These are phyloP conservation scores for Hyposmocoma kahamanoa DNA, from an alignment of 1,140 invertebrate genomes.

Conservation along the genomic window DNA sequence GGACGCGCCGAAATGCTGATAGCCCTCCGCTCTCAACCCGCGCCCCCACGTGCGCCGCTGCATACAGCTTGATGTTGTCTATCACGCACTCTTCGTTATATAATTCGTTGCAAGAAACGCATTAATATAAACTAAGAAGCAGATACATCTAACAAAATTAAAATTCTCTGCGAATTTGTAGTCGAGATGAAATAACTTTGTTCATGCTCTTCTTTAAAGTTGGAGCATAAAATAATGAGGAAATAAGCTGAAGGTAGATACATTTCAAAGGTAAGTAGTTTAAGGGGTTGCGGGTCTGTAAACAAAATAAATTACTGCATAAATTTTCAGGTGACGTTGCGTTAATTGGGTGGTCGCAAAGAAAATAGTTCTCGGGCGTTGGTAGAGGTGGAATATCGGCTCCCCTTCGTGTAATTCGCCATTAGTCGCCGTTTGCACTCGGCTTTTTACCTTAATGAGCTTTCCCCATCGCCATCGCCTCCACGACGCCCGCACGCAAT, in stretches of 20 bases:
- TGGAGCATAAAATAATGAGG: no score
- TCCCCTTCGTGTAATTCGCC: conserved; percentile 71
- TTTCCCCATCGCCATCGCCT: conserved; percentile 40
- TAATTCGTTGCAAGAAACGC: no score
- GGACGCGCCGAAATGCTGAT: conserved; percentile 70
- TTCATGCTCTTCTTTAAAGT: no score
- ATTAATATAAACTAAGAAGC: no score
- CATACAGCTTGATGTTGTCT: no score
- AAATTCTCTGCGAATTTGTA: no score
- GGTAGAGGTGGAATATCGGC: conserved; percentile 4
- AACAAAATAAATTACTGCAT: conserved; percentile 2
- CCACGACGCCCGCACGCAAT: conserved; percentile 37
- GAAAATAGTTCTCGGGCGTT: background rate
- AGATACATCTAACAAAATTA: no score
- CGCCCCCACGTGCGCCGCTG: no score
- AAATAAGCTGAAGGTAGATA: no score
- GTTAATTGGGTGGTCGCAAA: background rate
- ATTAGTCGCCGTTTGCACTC: conserved; percentile 70
- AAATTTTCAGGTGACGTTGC: conserved; percentile 2
- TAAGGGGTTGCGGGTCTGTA: background rate
- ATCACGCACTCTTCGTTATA: no score
- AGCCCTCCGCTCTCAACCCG: no score
- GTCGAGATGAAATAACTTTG: no score
- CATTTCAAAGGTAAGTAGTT: background rate
- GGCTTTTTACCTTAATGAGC: conserved; percentile 72